Conservation (phyloP, 2,888 invertebrate species). For the Drosophila pegasa region DNA sequence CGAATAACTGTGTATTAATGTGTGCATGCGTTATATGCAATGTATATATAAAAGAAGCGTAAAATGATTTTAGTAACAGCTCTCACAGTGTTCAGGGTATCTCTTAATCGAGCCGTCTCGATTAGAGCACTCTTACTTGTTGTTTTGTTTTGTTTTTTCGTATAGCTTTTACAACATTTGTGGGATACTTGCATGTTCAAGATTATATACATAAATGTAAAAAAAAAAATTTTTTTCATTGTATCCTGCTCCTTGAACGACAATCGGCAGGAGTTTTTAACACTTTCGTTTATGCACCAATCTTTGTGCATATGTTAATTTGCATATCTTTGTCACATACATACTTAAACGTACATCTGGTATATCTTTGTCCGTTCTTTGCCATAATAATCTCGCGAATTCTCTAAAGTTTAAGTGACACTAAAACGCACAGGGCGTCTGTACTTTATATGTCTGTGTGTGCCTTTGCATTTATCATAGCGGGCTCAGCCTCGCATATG, state of each 20-base stretch:
- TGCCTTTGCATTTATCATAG: slow-evolving; percentile 7
- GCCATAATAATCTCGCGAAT: slow-evolving; percentile 8
- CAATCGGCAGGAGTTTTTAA: slow-evolving; percentile 31
- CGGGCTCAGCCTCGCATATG: slow-evolving; percentile 14
- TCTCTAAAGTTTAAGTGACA: slow-evolving; percentile 3
- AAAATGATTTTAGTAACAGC: too few species aligned
- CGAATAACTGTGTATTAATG: too few species aligned
- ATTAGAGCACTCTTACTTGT: too few species aligned
- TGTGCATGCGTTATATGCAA: too few species aligned
- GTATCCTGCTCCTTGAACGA: background rate
- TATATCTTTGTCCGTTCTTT: background rate
- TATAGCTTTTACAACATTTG: slow-evolving; percentile 52
- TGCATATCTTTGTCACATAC: background rate
- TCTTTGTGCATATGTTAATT: background rate
- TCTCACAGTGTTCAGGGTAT: too few species aligned
- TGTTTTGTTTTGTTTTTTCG: slow-evolving; percentile 23
- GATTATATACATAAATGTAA: background rate
- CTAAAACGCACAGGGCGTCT: slow-evolving; percentile 14
- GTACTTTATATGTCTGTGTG: background rate
- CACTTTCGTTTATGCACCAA: background rate
- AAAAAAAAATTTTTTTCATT: too few species aligned
- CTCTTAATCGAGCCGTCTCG: too few species aligned
- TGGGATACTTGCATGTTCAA: slow-evolving; percentile 14
- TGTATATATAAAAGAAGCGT: too few species aligned
- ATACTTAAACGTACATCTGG: background rate